Evolutionary conservation across 2,797 vertebrate species (phyloP), one percentile per base, ranked within the genome.

Genomic region (Galaxias olidus): DNA sequence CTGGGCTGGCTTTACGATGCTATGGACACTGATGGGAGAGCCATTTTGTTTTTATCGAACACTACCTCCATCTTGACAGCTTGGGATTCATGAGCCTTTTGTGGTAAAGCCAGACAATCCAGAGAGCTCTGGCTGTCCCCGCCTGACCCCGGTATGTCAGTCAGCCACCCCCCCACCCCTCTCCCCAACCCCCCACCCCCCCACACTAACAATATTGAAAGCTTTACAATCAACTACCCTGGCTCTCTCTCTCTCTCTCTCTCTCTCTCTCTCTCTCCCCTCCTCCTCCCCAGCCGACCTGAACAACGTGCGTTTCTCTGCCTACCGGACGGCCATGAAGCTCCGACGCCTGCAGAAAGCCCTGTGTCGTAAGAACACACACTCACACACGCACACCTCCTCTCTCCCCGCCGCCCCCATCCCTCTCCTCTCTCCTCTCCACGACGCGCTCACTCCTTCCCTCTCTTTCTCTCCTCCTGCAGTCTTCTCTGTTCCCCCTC

Each of bases 241-340:
- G 4, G 9, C 41, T 14, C 8, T 41, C 60, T 15, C 43, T 61
- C 44, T 9, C 10, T 4, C 18, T 40, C 45, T 60, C 30, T 19
- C 44, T 40, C 43, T 19, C 55, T 43, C n/a, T n/a, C n/a, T 10
- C 41, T 19, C 14, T 43, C 55, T 43, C 40, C 30, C 14, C 41
- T 42, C n/a, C 56, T 17, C 41, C 14, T 61, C 57, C 70, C 69
- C 81, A 99, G 98, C 98, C 71, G 97, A 99, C 89, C 93, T 99
- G 87, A 99, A 99, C 93, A 99, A 99, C 8, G 97, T 99, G 66
- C 92, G 97, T 43, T 99, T 99, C 90, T 99, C 97, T 0, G 97
- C 97, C 0, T 99, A 99, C 86, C 92, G 97, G 72, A 99, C 97
- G 42, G 97, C 97, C 81, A 99, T 99, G 97, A 99, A 99, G 77